These are phyloP conservation scores for Coregonus clupeaformis DNA, from an alignment of 2,113 vertebrate genomes.

Conservation along the genomic window DNA sequence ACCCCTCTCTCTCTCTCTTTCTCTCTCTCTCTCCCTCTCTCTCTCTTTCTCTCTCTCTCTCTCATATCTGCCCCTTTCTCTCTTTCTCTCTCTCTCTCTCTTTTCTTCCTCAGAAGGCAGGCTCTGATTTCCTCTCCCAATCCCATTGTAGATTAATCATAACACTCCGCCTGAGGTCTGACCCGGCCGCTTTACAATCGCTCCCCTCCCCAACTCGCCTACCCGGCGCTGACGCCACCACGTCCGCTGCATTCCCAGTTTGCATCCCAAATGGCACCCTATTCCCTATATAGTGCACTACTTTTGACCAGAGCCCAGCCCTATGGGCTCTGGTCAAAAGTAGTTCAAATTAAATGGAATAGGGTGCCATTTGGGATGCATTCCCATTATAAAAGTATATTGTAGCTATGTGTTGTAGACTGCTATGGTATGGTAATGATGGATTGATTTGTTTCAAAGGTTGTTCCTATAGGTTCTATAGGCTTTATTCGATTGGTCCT, in stretches of 20 bases:
- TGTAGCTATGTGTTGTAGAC: too few species aligned
- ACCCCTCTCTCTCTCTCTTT: conserved; percentile 5
- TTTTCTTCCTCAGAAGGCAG: conserved; percentile 11
- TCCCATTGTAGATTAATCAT: conserved; percentile 39
- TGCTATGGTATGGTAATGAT: neutral
- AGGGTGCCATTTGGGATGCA: too few species aligned
- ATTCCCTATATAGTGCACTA: too few species aligned
- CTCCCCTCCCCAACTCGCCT: neutral
- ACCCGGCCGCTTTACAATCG: conserved; percentile 18
- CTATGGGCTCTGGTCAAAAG: too few species aligned
- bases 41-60: conserved; percentile 3
- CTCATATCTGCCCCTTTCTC: neutral
- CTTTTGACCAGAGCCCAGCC: too few species aligned
- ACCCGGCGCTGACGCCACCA: neutral
- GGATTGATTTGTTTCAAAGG: neutral
- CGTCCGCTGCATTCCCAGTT: neutral
- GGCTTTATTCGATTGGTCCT: too few species aligned
- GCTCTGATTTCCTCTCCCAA: conserved; percentile 38
- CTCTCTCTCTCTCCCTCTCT: conserved; percentile 10
- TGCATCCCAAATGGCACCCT: neutral
- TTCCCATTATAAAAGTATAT: too few species aligned
- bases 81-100: conserved; percentile 10
- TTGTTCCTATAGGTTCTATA: neutral
- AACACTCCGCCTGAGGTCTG: conserved; percentile 13
- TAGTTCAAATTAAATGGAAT: too few species aligned